phyloP scores from a whole-genome alignment of 2,113 vertebrate species.

The Ceyx margarethae region DNA sequence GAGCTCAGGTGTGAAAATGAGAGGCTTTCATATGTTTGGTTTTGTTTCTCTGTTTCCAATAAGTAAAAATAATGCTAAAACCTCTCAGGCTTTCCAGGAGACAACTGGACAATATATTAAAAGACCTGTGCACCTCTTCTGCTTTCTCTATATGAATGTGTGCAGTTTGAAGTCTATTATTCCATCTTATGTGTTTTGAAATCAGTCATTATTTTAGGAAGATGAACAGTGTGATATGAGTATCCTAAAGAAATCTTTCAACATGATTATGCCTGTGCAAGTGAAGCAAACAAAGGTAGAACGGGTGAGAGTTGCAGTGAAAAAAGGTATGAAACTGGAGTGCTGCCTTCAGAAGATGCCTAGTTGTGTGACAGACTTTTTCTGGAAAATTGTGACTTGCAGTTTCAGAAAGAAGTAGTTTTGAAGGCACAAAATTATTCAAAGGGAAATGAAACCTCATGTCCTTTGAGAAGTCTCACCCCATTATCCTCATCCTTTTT shows the following conservation, averaged over 20 bases:
- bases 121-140: neutral
- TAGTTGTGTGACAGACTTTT: neutral
- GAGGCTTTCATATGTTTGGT: neutral
- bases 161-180: neutral
- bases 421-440: neutral
- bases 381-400: conserved; percentile 8
- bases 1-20: neutral
- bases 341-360: neutral
- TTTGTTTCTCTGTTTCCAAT: neutral
- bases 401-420: neutral
- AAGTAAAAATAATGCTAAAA: neutral
- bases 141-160: neutral
- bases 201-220: neutral
- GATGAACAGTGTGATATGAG: neutral
- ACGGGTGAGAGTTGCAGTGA: neutral
- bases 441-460: conserved; percentile 16
- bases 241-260: neutral
- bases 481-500: conserved; percentile 24
- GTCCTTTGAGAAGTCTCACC: conserved; percentile 27
- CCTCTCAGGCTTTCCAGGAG: neutral
- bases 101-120: neutral
- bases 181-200: conserved; percentile 13
- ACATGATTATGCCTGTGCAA: neutral
- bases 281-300: neutral
- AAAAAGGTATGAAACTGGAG: neutral